Evolutionary conservation across 2,113 vertebrate species (phyloP), one percentile per base, ranked within the genome.

Genomic region (Holacanthus passer): DNA sequence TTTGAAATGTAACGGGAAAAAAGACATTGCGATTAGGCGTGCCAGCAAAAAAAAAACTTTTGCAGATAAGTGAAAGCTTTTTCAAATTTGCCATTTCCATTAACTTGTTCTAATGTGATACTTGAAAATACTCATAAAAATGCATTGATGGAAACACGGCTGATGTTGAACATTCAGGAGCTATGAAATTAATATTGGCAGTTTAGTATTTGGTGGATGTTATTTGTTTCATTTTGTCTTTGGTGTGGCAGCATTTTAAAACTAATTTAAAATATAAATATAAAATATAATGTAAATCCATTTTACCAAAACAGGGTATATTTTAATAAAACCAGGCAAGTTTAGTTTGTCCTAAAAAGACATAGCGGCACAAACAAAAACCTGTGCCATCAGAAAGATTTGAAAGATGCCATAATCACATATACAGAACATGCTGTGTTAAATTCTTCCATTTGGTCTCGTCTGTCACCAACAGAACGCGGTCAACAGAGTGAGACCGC

Each of bases 391-490:
- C 56, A 59, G 58, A 62, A 62, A 1, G 16, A 24, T 6, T 14
- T 65, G 5, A 27, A 64, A 7, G 16, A 29, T 19, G 27, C 53
- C 5, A 29, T 43, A n/a, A 31, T 73, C 17, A 32, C 37, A 35
- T 27, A 24, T 35, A 3, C 32, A 66, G 27, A 31, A 35, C 56
- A n/a, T 47, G 20, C 48, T 50, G 37, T 32, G 29, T 37, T n/a
- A 10, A 69, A 3, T 11, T 63, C 29, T 27, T 73, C 66, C 52
- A 41, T 70, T 29, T 72, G 63, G 35, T 84, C 9, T 52, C 9
- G 66, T 83, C 43, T 86, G 67, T 66, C 71, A 37, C 47, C 53
- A 11, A 24, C 86, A 92, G 93, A 91, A 56, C 39, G 3, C 65
- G 16, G 47, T 45, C 83, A 77, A 5, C 88, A 74, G 39, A 72